Percentiles rank a stretch among this genome's conserved stretches.
Conservation (phyloP, 1,140 invertebrate genomes). For the Pentalonia nigronervosa region DNA sequence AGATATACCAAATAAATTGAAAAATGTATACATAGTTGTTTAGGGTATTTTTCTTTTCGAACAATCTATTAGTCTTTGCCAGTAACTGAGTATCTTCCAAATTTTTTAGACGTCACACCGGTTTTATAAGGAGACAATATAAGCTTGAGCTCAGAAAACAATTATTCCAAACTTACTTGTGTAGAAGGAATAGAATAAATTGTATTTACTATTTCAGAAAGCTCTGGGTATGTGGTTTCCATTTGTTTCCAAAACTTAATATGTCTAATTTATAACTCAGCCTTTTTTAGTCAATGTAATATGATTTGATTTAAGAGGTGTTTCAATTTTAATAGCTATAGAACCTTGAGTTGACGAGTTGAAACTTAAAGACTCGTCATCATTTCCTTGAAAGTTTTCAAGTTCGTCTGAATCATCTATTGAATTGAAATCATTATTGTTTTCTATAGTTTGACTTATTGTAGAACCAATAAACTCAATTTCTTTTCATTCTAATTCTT, state of each 20-base stretch:
- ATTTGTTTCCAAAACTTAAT: background rate
- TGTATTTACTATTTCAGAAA: background rate
- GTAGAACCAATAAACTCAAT: background rate
- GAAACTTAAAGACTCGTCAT: background rate
- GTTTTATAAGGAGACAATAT: constrained; percentile 14
- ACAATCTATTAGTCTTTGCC: background rate
- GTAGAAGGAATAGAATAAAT: background rate
- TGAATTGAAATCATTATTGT: background rate
- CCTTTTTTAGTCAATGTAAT: background rate
- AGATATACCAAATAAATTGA: no score
- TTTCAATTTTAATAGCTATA: background rate
- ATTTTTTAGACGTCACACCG: background rate
- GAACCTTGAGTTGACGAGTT: background rate
- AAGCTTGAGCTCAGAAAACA: background rate
- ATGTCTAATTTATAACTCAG: background rate
- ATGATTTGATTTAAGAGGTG: background rate
- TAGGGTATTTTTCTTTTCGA: background rate
- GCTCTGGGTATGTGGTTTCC: background rate
- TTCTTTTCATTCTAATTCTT: background rate
- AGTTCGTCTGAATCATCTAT: background rate
- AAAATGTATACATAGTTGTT: no score
- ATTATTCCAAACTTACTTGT: background rate
- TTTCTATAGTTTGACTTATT: background rate
- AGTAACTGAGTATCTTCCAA: constrained; percentile 16
- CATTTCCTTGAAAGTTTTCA: background rate